Percentiles rank a stretch among this genome's conserved stretches.
Conservation (phyloP, 35 echinoderm and acorn worm genomes). For the Chiridota heheva region DNA sequence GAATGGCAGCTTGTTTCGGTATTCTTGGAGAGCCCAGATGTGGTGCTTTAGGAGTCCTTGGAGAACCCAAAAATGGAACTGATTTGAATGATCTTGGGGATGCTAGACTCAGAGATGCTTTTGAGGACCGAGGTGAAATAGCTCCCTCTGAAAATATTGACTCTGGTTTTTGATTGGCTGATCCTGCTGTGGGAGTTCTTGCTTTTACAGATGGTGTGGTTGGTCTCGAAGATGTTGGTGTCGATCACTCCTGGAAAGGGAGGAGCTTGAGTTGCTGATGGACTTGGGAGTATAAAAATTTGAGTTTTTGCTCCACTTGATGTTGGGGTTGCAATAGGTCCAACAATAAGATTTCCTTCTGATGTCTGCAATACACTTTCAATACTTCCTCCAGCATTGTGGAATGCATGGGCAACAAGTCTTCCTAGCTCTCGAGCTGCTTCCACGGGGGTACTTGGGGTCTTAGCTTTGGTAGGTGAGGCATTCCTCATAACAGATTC, state of each 20-base stretch:
- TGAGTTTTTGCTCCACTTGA: conserved; percentile 70
- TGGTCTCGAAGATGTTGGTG: conserved; percentile 34
- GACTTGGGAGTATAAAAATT: conserved; percentile 83
- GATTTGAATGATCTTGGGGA: too few species aligned
- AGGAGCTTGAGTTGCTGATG: conserved; percentile 78
- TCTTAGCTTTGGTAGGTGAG: conserved; percentile 86
- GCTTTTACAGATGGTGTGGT: conserved; percentile 16
- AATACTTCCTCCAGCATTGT: conserved; percentile 95
- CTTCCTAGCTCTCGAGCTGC: conserved; percentile 79
- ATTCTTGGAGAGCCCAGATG: too few species aligned
- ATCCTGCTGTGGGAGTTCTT: not conserved
- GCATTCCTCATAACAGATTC: conserved; percentile 89
- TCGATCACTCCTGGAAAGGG: conserved; percentile 61
- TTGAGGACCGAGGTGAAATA: not conserved
- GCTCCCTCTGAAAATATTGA: not conserved
- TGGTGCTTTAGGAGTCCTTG: too few species aligned
- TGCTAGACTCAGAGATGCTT: conserved; percentile 13
- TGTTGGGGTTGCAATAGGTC: conserved; percentile 96
- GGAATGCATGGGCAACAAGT: conserved; percentile 89
- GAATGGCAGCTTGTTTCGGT: too few species aligned
- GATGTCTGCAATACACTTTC: conserved; percentile 83
- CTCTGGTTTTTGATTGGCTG: not conserved
- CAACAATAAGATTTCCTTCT: conserved; percentile 75
- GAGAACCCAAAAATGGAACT: too few species aligned
- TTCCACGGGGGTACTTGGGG: conserved; percentile 90